Base-by-base conservation (phyloP, 2,797 vertebrate genomes). In the Melanogrammus aeglefinus region DNA sequence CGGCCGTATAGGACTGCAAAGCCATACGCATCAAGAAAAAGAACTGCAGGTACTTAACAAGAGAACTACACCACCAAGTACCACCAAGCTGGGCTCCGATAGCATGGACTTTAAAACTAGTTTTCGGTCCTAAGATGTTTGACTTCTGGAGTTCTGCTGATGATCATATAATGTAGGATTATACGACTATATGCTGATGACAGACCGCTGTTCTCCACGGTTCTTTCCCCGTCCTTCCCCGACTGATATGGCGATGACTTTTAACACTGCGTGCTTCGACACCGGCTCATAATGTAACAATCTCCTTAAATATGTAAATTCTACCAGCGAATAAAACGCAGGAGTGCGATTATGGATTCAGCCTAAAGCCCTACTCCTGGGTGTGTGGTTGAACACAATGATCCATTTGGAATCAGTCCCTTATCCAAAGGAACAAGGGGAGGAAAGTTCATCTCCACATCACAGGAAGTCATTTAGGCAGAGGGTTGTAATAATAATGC, bases 291-390 rank as follows among this genome's bases (percentile, higher is more conserved):
- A 88, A 92, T 94, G 92, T 93, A 92, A 93, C 90, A 75, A 89
- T 80, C 90, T 89, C 89, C 87, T 93, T 93, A 94, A 94, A 94
- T 94, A 94, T 94, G 93, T 92, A 93, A 94, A 94, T 88, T 91
- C 92, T 91, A 86, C 89, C 82, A 85, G 89, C 91, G 93, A 89
- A 92, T 91, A 90, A 93, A 91, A 90, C 85, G 84, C 87, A 66
- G 78, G 76, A 79, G 80, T 81, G 84, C 86, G 91, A 94, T 93
- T 92, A 91, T 88, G 86, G 86, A 81, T 90, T 91, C 85, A 89
- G 85, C 90, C 87, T 86, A 84, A 89, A 86, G 81, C 89, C 89
- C 77, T 75, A 82, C 87, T 92, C 84, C 87, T 88, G 86, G 89
- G 85, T 89, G 81, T 90, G 88, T 82, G 84, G 81, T 89, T 84